Percentiles rank a stretch among this genome's conserved stretches.
Conservation (phyloP, 2,888 invertebrate genomes). For the Amorpha juglandis region DNA sequence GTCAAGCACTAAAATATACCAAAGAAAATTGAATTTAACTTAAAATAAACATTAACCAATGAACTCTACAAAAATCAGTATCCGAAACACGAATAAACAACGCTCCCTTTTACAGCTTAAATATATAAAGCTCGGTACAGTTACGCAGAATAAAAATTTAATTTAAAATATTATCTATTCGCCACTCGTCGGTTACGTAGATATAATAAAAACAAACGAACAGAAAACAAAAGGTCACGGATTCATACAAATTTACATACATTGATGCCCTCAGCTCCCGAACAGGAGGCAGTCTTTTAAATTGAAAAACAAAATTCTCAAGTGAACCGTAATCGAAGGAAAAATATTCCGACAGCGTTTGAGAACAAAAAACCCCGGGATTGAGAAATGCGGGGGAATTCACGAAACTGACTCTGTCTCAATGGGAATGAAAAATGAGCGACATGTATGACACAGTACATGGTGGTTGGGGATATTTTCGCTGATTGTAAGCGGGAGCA, state of each 20-base stretch:
- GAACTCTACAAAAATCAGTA: not conserved
- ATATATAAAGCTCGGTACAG: slow-evolving; percentile 31
- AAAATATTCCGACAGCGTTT: slow-evolving; percentile 32
- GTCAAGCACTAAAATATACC: not conserved
- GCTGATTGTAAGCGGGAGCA: slow-evolving; percentile 34
- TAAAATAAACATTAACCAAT: not conserved
- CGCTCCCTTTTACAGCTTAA: slow-evolving; percentile 38
- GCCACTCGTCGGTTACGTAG: slow-evolving; percentile 36
- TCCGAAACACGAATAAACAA: slow-evolving; percentile 44
- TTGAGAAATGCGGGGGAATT: slow-evolving; percentile 34
- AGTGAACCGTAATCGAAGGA: slow-evolving; percentile 28
- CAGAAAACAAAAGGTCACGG: slow-evolving; percentile 34
- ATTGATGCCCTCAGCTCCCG: slow-evolving; percentile 35
- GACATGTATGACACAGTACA: slow-evolving; percentile 35
- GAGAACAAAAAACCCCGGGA: slow-evolving; percentile 30
- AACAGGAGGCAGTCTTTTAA: slow-evolving; percentile 32
- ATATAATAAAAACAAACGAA: slow-evolving; percentile 40
- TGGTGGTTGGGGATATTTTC: slow-evolving; percentile 38
- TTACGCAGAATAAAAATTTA: slow-evolving; percentile 37
- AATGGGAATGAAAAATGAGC: slow-evolving; percentile 40
- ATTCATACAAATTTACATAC: slow-evolving; percentile 42
- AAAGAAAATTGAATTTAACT: not conserved
- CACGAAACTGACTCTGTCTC: slow-evolving; percentile 35
- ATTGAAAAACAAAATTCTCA: slow-evolving; percentile 34
- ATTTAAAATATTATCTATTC: slow-evolving; percentile 41